Conservation (phyloP, 2,797 vertebrate species). For the Eurystomus glaucurus region DNA sequence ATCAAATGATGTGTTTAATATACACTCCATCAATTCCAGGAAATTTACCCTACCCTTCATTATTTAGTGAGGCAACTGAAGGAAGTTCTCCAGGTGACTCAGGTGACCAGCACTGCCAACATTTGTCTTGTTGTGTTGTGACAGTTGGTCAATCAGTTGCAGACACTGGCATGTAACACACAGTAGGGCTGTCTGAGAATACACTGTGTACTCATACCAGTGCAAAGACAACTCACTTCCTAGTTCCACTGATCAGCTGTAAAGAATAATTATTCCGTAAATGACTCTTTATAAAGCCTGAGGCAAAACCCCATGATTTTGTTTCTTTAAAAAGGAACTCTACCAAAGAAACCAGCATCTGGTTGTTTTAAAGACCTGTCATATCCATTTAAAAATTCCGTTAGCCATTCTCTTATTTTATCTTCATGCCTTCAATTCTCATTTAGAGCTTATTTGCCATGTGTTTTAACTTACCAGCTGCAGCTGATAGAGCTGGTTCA, state of each 20-base stretch:
- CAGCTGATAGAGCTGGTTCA: conserved; percentile 99
- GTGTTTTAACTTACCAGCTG: conserved; percentile 92
- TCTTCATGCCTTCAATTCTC: not conserved
- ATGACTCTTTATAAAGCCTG: conserved; percentile 25
- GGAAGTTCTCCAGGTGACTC: not conserved
- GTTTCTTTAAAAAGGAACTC: conserved; percentile 28
- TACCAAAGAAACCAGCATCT: conserved; percentile 13
- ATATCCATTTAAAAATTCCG: not conserved
- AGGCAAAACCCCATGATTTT: not conserved
- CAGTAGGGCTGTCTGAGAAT: not conserved
- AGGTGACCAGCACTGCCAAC: not conserved
- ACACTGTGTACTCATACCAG: not conserved
- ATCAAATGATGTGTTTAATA: not conserved
- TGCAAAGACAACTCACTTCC: not conserved
- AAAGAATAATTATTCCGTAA: conserved; percentile 1
- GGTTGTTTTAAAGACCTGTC: not conserved
- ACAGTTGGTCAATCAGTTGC: not conserved
- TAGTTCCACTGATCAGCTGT: not conserved
- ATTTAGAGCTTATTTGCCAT: not conserved
- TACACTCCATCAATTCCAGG: not conserved
- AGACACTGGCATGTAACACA: not conserved
- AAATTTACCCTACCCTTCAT: not conserved
- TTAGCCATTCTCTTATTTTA: not conserved
- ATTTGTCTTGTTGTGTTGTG: not conserved
- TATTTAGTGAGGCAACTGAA: not conserved